Evolutionary conservation across 2,797 vertebrate genomes (phyloP).

Genomic region (Danio tinwini): DNA sequence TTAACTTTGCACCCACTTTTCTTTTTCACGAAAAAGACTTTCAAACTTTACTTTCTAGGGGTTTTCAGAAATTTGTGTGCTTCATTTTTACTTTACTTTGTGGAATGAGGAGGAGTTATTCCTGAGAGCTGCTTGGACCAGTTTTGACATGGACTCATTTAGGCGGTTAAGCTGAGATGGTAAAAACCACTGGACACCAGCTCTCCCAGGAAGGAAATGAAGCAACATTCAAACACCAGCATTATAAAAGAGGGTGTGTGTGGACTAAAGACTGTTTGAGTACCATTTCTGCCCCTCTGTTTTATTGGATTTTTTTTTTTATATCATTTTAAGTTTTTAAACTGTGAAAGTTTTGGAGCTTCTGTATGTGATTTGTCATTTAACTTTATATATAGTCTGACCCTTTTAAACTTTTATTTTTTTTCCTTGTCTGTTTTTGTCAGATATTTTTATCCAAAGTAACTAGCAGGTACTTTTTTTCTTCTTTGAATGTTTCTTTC

Average conservation of each 20-base stretch:
- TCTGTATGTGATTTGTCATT: neutral
- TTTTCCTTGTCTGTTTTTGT: neutral
- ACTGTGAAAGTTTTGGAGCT: neutral
- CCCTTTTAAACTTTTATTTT: neutral
- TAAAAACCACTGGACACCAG: slow-evolving; percentile 1
- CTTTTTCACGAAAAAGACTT: neutral
- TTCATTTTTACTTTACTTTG: neutral
- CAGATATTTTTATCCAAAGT: neutral
- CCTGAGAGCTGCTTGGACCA: neutral
- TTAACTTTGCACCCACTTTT: slow-evolving; percentile 30
- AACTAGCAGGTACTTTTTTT: neutral
- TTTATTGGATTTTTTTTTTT: slow-evolving; percentile 7
- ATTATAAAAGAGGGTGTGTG: neutral
- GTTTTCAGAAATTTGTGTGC: neutral
- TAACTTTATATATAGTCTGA: neutral
- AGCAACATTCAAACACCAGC: slow-evolving; percentile 48
- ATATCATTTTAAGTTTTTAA: neutral
- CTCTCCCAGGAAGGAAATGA: neutral
- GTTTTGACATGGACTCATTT: slow-evolving; percentile 5
- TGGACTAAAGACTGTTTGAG: neutral
- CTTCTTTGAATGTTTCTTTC: neutral
- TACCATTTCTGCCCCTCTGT: slow-evolving; percentile 1
- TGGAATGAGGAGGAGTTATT: neutral
- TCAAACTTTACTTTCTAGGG: slow-evolving; percentile 2
- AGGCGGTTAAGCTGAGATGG: neutral